Conservation (phyloP, 2,888 invertebrate genomes). For the Gari tellinella region DNA sequence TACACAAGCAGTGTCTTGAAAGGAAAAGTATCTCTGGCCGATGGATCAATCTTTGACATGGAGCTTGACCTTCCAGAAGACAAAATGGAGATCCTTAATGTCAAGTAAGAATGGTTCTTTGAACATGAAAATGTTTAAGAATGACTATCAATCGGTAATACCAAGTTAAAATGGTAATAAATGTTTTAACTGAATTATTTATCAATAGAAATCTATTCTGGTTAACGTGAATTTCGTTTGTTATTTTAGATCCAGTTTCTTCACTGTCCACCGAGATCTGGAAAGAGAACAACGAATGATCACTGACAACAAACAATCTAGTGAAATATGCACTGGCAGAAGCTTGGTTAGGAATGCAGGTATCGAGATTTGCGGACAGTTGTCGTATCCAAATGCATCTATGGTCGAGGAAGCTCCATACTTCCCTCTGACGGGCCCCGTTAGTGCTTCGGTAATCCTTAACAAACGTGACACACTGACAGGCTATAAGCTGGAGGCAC, state of each 20-base stretch:
- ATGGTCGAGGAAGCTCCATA: slow-evolving; percentile 85
- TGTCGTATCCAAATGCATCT: slow-evolving; percentile 88
- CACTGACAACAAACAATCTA: slow-evolving; percentile 87
- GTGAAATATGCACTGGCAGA: slow-evolving; percentile 81
- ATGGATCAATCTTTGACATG: slow-evolving; percentile 89
- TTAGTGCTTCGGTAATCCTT: slow-evolving; percentile 66
- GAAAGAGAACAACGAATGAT: slow-evolving; percentile 89
- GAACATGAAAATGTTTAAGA: too few species aligned
- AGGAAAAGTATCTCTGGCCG: slow-evolving; percentile 89
- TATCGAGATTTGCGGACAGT: slow-evolving; percentile 92
- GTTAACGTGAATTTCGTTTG: too few species aligned
- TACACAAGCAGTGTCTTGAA: slow-evolving; percentile 94
- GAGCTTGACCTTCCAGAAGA: slow-evolving; percentile 93
- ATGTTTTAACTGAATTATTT: too few species aligned
- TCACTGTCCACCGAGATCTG: slow-evolving; percentile 82
- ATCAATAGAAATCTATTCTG: too few species aligned
- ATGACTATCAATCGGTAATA: too few species aligned
- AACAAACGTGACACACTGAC: slow-evolving; percentile 78
- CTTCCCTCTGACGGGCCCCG: slow-evolving; percentile 81
- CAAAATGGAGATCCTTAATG: slow-evolving; percentile 93
- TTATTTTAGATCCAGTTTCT: slow-evolving; percentile 78
- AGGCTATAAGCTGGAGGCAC: slow-evolving; percentile 77
- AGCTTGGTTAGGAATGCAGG: slow-evolving; percentile 90
- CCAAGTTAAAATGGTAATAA: too few species aligned
- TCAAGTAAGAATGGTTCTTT: slow-evolving; percentile 85